phyloP scores from a whole-genome alignment of 2,797 vertebrate genomes.

The Sebastes nivosus region DNA sequence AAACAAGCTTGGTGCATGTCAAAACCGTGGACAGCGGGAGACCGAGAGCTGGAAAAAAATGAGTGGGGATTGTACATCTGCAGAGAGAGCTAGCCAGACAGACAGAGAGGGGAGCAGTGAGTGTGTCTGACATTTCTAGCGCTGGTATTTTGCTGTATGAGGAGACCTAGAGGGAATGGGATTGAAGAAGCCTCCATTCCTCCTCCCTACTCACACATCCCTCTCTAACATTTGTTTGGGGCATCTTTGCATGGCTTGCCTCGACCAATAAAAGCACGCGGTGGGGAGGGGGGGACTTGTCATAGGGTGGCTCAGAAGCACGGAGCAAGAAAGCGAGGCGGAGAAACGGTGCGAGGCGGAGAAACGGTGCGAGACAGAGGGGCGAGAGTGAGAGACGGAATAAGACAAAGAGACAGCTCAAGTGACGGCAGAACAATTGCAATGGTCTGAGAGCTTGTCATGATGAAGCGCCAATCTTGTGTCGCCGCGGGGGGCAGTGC shows the following conservation, averaged over 20 bases:
- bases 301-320: constrained; percentile 25
- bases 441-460: constrained; percentile 37
- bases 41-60: background rate
- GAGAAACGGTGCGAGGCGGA: background rate
- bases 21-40: constrained; percentile 28
- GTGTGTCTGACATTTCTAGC: constrained; percentile 59
- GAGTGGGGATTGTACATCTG: constrained; percentile 31
- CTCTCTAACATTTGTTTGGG: constrained; percentile 52
- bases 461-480: constrained; percentile 26
- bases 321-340: background rate
- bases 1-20: constrained; percentile 57
- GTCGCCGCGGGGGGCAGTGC: constrained; percentile 2
- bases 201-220: constrained; percentile 1
- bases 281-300: constrained; percentile 19
- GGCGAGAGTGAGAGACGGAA: constrained; percentile 8
- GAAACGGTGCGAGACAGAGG: background rate
- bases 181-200: constrained; percentile 24
- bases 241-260: constrained; percentile 46
- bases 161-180: constrained; percentile 44
- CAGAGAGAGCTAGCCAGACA: constrained; percentile 18
- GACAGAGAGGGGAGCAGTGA: constrained; percentile 36
- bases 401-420: constrained; percentile 37
- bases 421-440: constrained; percentile 43
- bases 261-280: constrained; percentile 31
- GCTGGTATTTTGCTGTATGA: constrained; percentile 46